Evolutionary conservation across 2,888 invertebrate genomes (phyloP), one percentile per base, ranked within the genome.

Genomic region (Leptinotarsa juncta): DNA sequence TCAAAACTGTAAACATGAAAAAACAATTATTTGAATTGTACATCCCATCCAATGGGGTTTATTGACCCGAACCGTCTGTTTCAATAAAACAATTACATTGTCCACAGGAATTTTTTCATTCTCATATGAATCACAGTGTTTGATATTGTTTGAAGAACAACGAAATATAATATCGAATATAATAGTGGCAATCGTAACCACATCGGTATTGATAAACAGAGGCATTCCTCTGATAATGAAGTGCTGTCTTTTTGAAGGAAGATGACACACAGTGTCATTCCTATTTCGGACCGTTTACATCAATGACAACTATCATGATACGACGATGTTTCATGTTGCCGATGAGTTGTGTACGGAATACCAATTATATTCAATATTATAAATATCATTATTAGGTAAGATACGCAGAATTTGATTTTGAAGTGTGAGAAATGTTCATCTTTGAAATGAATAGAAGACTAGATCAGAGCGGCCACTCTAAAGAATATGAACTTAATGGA

Each of bases 251-350:
- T 57, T 57, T 57, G 12, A 18, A 57, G 4, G n/a, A 51, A 15
- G 51, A 51, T 51, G 51, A 51, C 51, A 12, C 57, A 57, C 7
- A 16, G 20, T 57, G 57, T 57, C 57, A 57, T 62, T 62, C 26
- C 23, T 62, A 62, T 62, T 32, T 62, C 5, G 32, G 18, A 32
- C 32, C 42, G 32, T 62, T 62, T 26, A 62, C 32, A 62, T 16
- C 62, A 32, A 42, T 62, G 62, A 32, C 62, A 62, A 62, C 62
- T 32, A 16, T 62, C 32, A 16, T n/a, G n/a, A 10, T 26, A 62
- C 42, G n/a, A 42, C 12, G n/a, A 42, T 62, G 42, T 62, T 16
- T 62, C 42, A 62, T 62, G 62, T 42, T 42, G n/a, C 15, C 32
- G 4, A 26, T 15, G 32, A 62, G 16, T 42, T 62, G 42, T n/a